Base-by-base conservation (phyloP, 2,113 vertebrate species). In the Neotoma lepida region DNA sequence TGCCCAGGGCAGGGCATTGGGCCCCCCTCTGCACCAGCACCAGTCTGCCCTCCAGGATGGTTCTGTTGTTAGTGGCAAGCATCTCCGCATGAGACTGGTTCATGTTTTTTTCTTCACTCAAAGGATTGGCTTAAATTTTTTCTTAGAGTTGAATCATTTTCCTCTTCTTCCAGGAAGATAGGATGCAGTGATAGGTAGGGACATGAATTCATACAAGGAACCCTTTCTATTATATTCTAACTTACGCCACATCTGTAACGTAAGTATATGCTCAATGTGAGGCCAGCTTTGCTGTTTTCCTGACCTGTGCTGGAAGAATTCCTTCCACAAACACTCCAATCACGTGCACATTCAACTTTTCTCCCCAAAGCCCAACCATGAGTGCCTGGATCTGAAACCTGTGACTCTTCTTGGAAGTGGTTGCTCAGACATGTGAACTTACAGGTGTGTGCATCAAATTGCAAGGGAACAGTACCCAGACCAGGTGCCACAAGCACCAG, bases 301-400 rank as follows among this genome's bases (percentile, higher is more conserved):
- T 78, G 6, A 56, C n/a, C 44, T 64, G 0, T 41, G 5, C 10
- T 70, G 2, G 22, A 39, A 2, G 39, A 80, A 49, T 74, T 89
- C 26, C 30, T 84, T 86, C 14, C 39, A 35, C 3, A 0, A 84
- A 41, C 24, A 9, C 39, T 9, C 17, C 1, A 2, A 18, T 88
- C 2, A 14, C 3, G 0, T 1, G 4, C 13, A 56, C 24, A 30
- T 8, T 33, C 39, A 51, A 9, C 9, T 1, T 14, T 33, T 10
- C 56, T 92, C 24, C 10, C 28, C 56, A 9, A 8, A 76, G 12
- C 77, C 58, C 4, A 51, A 12, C 35, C n/a, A 82, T 10, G 41
- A 71, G 56, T 9, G 30, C 33, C 22, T 41, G 56, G 41, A 63
- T 44, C n/a, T 18, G 22, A 93, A 63, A 88, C 41, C 61, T 33